Evolutionary conservation across 2,888 invertebrate species (phyloP).

Genomic region (Epirrita christyi): DNA sequence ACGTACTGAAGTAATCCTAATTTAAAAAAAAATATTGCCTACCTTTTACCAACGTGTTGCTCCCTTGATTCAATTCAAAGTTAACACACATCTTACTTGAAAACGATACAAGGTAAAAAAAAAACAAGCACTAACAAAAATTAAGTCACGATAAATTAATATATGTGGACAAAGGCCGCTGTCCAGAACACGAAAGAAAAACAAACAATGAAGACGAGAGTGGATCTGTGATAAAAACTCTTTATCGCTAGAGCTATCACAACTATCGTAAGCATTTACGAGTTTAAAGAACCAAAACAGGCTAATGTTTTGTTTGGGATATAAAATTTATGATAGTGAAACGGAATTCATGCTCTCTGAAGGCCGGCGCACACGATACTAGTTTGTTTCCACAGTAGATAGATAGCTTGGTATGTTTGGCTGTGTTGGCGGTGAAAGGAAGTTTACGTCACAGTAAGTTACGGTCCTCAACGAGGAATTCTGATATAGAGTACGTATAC

Average conservation of each 20-base stretch:
- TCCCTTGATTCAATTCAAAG: slow-evolving; percentile 7
- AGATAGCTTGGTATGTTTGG: slow-evolving; percentile 14
- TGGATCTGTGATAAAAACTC: slow-evolving; percentile 13
- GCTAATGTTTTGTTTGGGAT: not conserved
- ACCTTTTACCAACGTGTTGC: slow-evolving; percentile 16
- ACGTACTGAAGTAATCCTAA: no score
- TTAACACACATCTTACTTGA: slow-evolving; percentile 13
- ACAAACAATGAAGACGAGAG: not conserved
- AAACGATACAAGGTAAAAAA: slow-evolving; percentile 8
- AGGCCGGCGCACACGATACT: slow-evolving; percentile 20
- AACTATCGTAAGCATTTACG: not conserved
- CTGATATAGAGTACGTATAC: no score
- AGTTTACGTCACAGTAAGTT: slow-evolving; percentile 22
- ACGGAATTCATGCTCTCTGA: slow-evolving; percentile 17
- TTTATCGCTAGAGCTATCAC: slow-evolving; percentile 23
- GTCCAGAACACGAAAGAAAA: slow-evolving; percentile 6
- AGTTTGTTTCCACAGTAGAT: slow-evolving; percentile 10
- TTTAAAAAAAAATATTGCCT: not conserved
- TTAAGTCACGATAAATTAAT: not conserved
- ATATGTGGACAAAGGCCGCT: not conserved
- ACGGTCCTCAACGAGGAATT: no score
- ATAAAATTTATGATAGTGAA: slow-evolving; percentile 9
- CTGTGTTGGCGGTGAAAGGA: slow-evolving; percentile 27
- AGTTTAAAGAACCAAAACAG: not conserved
- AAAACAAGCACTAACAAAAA: not conserved